These are phyloP conservation scores for Rhorus exstirpatorius DNA, from an alignment of 2,888 invertebrate genomes.

Conservation along the genomic window DNA sequence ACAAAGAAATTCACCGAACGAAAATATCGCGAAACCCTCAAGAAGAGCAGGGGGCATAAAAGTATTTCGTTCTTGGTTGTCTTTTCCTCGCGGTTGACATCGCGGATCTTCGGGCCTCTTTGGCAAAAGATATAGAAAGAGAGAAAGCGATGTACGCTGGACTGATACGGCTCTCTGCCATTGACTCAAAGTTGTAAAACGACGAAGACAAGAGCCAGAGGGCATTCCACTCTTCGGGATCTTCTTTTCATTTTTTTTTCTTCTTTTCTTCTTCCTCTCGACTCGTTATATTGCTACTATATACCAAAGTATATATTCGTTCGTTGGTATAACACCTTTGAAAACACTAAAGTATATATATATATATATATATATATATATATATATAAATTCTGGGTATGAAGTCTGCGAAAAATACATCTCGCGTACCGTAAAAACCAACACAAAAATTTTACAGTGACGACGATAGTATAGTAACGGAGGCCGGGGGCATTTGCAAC, in stretches of 20 bases:
- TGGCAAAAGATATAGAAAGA: constrained; percentile 34
- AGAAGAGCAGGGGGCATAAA: constrained; percentile 42
- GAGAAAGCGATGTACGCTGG: not conserved
- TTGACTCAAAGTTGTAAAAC: constrained; percentile 59
- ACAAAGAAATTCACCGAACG: constrained; percentile 57
- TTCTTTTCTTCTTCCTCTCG: constrained; percentile 4
- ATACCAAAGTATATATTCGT: constrained; percentile 21
- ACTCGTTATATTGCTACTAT: constrained; percentile 59
- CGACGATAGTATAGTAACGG: too few species aligned
- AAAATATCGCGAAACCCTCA: constrained; percentile 37
- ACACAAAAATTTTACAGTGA: too few species aligned
- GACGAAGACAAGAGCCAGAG: constrained; percentile 46
- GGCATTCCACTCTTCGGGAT: constrained; percentile 46
- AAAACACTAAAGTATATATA: constrained; percentile 45
- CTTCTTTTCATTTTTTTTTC: constrained; percentile 22
- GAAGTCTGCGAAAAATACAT: too few species aligned
- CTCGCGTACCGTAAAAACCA: too few species aligned
- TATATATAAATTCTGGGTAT: too few species aligned
- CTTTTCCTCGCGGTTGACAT: constrained; percentile 33
- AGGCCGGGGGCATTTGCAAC: too few species aligned
- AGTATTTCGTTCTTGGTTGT: constrained; percentile 29
- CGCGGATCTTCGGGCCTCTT: not conserved
- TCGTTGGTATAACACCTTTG: not conserved
- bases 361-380: too few species aligned
- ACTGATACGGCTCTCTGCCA: constrained; percentile 40